Base-by-base conservation (phyloP, 2,888 invertebrate genomes). In the Hetaerina titia region DNA sequence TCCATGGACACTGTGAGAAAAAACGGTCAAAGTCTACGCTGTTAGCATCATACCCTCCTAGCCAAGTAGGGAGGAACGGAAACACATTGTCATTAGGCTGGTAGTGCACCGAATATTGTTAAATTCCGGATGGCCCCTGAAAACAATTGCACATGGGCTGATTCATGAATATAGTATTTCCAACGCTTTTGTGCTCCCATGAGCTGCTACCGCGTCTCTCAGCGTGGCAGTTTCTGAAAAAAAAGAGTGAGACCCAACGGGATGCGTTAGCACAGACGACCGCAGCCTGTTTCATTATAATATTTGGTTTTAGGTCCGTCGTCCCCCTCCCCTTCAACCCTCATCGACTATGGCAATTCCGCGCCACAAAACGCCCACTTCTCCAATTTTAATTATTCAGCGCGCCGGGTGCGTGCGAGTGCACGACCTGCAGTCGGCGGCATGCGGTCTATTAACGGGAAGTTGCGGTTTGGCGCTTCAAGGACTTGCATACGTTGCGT, bases 241-340 rank as follows among this genome's bases (percentile, higher is more conserved):
- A 45, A 45, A 19, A 22, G 17, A 69, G 69, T 8, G 69, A 69
- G 22, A 69, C 19, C 19, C 19, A 22, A 60, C 13, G 60, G 60
- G 60, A 19, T 69, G 69, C 69, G 69, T 69, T 69, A 2, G 69
- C 22, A 17, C 69, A 69, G 69, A 69, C 69, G 69, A 69, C 69
- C 69, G 69, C 69, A 69, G 69, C 22, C 69, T 69, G 69, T 69
- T 69, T 69, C 69, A 69, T 69, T 69, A 69, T 69, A 69, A 69
- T 69, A 69, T 69, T 69, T 69, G 69, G 69, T 69, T 69, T 69
- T 2, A 45, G 45, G 45, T 45, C 45, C 4, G 45, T 45, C 45
- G 1, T 45, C 45, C 45, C 45, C 45, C 45, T 45, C 6, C 9
- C 17, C 15, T 6, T 69, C 69, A 69, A 6, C 69, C 69, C 19